Evolutionary conservation across 2,888 invertebrate species (phyloP).

Genomic region (Drosophila neotestacea): DNA sequence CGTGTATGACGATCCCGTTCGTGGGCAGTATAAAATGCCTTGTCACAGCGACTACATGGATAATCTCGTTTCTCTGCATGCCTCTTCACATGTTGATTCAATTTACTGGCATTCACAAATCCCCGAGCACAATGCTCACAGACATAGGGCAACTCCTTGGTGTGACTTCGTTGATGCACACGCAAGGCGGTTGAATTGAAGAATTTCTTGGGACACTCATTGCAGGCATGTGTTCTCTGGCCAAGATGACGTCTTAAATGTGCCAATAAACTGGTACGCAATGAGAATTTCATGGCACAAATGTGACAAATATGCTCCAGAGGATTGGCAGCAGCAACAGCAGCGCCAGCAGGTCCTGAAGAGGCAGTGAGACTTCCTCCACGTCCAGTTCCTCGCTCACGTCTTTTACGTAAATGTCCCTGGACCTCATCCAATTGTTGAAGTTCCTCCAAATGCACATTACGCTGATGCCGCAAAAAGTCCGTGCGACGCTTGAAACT

Average conservation of each 20-base stretch:
- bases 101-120: slow-evolving; percentile 82
- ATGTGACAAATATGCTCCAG: slow-evolving; percentile 80
- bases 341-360: neutral
- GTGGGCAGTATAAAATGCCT: slow-evolving; percentile 80
- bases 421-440: slow-evolving; percentile 20
- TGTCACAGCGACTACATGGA: slow-evolving; percentile 77
- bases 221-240: slow-evolving; percentile 68
- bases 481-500: slow-evolving; percentile 75
- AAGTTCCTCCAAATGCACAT: slow-evolving; percentile 58
- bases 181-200: slow-evolving; percentile 75
- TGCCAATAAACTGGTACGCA: slow-evolving; percentile 73
- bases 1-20: slow-evolving; percentile 80
- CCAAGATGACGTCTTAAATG: slow-evolving; percentile 77
- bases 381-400: neutral
- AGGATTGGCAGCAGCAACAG: slow-evolving; percentile 9
- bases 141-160: slow-evolving; percentile 80
- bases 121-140: slow-evolving; percentile 82
- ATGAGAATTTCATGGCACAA: slow-evolving; percentile 79
- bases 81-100: slow-evolving; percentile 82
- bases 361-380: neutral
- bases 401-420: slow-evolving; percentile 17
- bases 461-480: slow-evolving; percentile 65
- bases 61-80: slow-evolving; percentile 77
- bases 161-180: slow-evolving; percentile 78
- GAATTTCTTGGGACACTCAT: slow-evolving; percentile 77